Percentiles rank a stretch among this genome's conserved stretches.
Conservation (phyloP, 2,888 invertebrate genomes). For the Choristoneura rosaceana region DNA sequence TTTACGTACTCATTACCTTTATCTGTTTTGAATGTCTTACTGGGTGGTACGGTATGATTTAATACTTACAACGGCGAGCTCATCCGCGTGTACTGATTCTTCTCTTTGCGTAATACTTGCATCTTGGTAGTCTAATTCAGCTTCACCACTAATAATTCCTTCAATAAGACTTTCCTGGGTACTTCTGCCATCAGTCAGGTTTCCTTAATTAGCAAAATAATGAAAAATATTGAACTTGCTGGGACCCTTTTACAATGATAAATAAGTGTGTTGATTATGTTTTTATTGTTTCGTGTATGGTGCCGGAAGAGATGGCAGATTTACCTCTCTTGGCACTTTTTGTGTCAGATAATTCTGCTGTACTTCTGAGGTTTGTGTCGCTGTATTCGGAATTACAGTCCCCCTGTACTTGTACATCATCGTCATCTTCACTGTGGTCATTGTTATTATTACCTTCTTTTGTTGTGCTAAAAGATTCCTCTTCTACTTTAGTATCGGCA, state of each 20-base stretch:
- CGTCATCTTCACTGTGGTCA: constrained; percentile 81
- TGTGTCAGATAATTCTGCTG: constrained; percentile 69
- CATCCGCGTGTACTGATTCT: constrained; percentile 71
- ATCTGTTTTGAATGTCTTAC: constrained; percentile 63
- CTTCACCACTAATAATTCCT: constrained; percentile 79
- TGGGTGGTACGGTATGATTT: constrained; percentile 59
- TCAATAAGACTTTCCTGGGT: constrained; percentile 81
- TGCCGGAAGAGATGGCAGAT: constrained; percentile 76
- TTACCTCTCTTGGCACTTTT: constrained; percentile 79
- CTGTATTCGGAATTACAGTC: constrained; percentile 74
- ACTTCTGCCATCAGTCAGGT: constrained; percentile 75
- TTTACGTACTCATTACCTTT: constrained; percentile 75
- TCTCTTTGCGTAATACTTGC: constrained; percentile 76
- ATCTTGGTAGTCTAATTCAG: constrained; percentile 80
- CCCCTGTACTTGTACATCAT: constrained; percentile 83
- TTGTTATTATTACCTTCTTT: constrained; percentile 75
- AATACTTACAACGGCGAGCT: constrained; percentile 79
- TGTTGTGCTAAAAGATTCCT: constrained; percentile 61
- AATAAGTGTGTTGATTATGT: constrained; percentile 64
- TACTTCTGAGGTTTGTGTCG: constrained; percentile 71
- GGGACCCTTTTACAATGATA: constrained; percentile 77
- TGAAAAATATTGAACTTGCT: constrained; percentile 82
- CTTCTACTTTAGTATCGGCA: constrained; percentile 48
- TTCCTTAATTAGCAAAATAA: constrained; percentile 85
- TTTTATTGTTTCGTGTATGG: constrained; percentile 75